Evolutionary conservation across 2,113 vertebrate species (phyloP).

Genomic region (Menura novaehollandiae): DNA sequence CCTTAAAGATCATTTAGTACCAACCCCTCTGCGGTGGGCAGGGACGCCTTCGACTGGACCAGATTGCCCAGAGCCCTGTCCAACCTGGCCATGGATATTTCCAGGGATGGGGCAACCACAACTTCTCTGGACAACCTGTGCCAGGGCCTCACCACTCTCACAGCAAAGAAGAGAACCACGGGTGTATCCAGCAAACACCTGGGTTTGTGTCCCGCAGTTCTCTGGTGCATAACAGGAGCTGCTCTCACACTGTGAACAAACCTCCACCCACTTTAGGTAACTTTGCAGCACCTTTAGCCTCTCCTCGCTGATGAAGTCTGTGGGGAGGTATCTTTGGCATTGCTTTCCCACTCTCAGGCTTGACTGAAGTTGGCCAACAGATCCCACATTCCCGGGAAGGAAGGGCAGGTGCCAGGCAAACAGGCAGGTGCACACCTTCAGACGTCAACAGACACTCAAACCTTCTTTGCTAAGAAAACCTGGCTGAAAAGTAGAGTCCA

Average conservation of each 20-base stretch:
- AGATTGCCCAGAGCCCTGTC: neutral
- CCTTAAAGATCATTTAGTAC: neutral
- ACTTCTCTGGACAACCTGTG: neutral
- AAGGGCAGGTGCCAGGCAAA: neutral
- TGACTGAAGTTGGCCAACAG: neutral
- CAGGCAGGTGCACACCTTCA: neutral
- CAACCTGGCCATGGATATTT: neutral
- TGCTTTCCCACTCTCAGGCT: neutral
- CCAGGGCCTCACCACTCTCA: fast-evolving
- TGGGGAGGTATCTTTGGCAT: neutral
- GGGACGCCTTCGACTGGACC: neutral
- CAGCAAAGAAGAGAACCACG: neutral
- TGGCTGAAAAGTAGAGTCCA: neutral
- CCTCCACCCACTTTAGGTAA: neutral
- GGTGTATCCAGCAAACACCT: neutral
- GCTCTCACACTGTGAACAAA: neutral
- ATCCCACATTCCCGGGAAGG: neutral
- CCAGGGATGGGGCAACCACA: neutral
- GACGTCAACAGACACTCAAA: neutral
- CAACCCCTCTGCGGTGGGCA: neutral
- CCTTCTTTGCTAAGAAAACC: neutral
- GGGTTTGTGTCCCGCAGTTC: neutral
- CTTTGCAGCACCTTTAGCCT: fast-evolving
- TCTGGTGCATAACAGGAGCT: neutral
- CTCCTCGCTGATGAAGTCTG: fast-evolving